These are phyloP conservation scores for Acanthisitta chloris DNA, from an alignment of 2,113 vertebrate genomes.

Conservation along the genomic window DNA sequence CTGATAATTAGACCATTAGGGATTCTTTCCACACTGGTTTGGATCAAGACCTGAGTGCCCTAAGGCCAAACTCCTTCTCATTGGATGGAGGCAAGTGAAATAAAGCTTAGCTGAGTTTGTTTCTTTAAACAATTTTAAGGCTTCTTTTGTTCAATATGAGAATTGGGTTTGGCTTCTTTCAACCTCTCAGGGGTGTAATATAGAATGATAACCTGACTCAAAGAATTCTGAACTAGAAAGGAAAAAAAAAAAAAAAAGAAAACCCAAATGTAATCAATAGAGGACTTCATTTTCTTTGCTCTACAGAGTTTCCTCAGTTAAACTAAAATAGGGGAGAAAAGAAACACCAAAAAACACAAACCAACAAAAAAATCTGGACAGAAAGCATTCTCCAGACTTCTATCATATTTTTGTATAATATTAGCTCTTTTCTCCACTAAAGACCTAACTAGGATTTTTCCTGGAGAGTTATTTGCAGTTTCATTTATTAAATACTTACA, in stretches of 20 bases:
- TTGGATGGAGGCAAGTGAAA: neutral
- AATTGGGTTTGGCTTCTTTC: neutral
- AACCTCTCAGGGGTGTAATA: neutral
- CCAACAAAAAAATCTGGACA: neutral
- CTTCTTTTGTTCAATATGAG: neutral
- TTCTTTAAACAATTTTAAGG: neutral
- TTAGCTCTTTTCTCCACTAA: neutral
- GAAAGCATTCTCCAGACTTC: neutral
- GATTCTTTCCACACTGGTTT: neutral
- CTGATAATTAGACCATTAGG: slow-evolving; percentile 51
- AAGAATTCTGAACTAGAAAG: neutral
- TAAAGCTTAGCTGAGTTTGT: neutral
- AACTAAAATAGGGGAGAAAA: neutral
- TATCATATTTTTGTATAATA: neutral
- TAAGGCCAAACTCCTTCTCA: neutral
- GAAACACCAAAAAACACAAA: accelerated
- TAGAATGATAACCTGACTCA: neutral
- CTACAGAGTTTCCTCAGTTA: neutral
- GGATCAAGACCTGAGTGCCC: neutral
- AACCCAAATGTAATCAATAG: neutral
- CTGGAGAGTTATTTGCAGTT: neutral
- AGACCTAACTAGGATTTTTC: neutral
- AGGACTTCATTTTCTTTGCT: neutral
- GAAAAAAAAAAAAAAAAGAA: too few relatives aligned
- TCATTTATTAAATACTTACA: neutral